Base-by-base conservation (phyloP, 2,888 invertebrate species). In the Epistrophella euchroma region DNA sequence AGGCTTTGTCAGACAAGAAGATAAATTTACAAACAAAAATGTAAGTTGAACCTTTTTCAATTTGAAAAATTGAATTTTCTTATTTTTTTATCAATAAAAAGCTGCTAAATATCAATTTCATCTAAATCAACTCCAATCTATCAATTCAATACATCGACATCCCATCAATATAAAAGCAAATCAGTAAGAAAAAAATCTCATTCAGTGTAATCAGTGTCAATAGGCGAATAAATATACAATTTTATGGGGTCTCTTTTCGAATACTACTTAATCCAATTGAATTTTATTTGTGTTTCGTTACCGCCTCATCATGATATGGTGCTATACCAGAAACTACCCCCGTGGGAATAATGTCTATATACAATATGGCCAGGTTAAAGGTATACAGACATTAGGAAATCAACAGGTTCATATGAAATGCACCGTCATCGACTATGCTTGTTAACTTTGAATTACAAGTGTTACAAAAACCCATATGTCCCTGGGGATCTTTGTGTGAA, bases 251-350 rank as follows among this genome's bases (percentile, higher is more conserved):
- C 58, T 28, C 40, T 56, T 32, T 60, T 60, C 35, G 43, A 32
- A 62, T 55, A 66, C 82, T 82, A 72, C 86, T 86, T 82, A 82
- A 86, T 82, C 71, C 86, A 82, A 86, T 86, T 86, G 86, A 86
- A 86, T 86, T 86, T 86, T 86, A 86, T 82, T 86, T 81, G 82
- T 82, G 45, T 74, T 78, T 66, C 35, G 47, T 66, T 66, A 47
- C 73, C 77, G 82, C 86, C 86, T 86, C 82, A 64, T 78, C 78
- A 68, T 68, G 50, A 17, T 45, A 68, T 68, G 50, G 28, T 45
- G 45, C 37, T n/a, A 35, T 66, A 74, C 77, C 77, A 22, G 77
- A 66, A 82, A 86, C 86, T 86, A 86, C 86, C 86, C 86, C 78
- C 86, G 82, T 86, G 86, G 86, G 86, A 86, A 74, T 19, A n/a